Evolutionary conservation across 2,113 vertebrate species (phyloP).

Genomic region (Malurus elegans): DNA sequence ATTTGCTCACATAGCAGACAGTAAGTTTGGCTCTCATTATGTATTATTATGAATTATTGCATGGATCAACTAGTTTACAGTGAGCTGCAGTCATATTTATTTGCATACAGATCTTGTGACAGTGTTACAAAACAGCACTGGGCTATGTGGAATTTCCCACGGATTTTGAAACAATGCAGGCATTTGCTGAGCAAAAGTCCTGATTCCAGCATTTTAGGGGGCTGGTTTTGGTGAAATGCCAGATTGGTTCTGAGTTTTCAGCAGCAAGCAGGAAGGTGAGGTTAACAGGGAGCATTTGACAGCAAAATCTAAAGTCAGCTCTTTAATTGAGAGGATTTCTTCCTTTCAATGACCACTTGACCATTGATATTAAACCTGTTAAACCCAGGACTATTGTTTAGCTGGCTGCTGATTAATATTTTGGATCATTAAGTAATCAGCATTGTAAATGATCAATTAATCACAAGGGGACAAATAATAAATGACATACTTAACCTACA

Average conservation of each 20-base stretch:
- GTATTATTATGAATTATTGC: background rate
- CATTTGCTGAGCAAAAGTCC: background rate
- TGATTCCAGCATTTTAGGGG: background rate
- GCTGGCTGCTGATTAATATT: slow-evolving; percentile 30
- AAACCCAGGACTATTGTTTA: background rate
- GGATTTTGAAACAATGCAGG: background rate
- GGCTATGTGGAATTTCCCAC: background rate
- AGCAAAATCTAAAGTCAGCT: background rate
- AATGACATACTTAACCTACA: slow-evolving; percentile 7
- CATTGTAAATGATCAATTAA: slow-evolving; percentile 49
- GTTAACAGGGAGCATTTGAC: background rate
- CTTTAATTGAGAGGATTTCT: background rate
- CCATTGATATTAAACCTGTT: background rate
- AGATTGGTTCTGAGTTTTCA: background rate
- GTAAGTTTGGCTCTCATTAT: background rate
- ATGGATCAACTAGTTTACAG: background rate
- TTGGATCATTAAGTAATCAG: slow-evolving; percentile 40
- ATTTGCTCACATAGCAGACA: background rate
- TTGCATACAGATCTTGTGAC: background rate
- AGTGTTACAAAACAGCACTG: background rate
- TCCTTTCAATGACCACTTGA: background rate
- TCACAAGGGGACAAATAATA: slow-evolving; percentile 36
- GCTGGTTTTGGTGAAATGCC: background rate
- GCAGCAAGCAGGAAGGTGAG: background rate
- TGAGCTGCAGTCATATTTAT: background rate